Conservation (phyloP, 2,113 vertebrate species). For the Pelusios castaneus region DNA sequence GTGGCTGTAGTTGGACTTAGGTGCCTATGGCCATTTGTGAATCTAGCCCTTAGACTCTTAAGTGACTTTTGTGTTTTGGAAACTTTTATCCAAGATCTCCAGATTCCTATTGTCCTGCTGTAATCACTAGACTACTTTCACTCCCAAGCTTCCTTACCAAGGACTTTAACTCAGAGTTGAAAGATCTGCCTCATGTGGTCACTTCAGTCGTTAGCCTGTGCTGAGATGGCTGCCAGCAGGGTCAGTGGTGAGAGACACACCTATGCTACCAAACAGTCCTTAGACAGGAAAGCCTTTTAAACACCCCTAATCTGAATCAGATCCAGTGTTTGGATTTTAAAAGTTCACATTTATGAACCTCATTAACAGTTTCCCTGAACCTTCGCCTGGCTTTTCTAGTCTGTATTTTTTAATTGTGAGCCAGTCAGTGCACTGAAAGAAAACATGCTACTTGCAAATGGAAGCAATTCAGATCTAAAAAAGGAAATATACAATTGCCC, state of each 20-base stretch:
- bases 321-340: background rate
- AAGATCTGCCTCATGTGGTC: accelerated
- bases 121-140: background rate
- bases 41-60: too few species aligned
- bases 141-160: background rate
- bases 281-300: background rate
- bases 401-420: background rate
- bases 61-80: too few species aligned
- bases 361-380: background rate
- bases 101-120: background rate
- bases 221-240: background rate
- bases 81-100: too few species aligned
- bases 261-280: too few species aligned
- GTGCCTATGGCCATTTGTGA: too few species aligned
- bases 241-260: too few species aligned
- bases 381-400: background rate
- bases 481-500: too few species aligned
- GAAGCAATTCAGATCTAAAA: background rate
- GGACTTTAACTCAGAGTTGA: background rate
- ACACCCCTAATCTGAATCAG: background rate
- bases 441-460: background rate
- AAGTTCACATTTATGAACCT: background rate
- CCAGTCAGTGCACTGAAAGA: background rate
- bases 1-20: too few species aligned
- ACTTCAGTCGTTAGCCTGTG: background rate